Percentiles rank a stretch among this genome's conserved stretches.
phyloP scores from a whole-genome alignment of 1,140 invertebrate genomes.

The Trinorchestia longiramus region DNA sequence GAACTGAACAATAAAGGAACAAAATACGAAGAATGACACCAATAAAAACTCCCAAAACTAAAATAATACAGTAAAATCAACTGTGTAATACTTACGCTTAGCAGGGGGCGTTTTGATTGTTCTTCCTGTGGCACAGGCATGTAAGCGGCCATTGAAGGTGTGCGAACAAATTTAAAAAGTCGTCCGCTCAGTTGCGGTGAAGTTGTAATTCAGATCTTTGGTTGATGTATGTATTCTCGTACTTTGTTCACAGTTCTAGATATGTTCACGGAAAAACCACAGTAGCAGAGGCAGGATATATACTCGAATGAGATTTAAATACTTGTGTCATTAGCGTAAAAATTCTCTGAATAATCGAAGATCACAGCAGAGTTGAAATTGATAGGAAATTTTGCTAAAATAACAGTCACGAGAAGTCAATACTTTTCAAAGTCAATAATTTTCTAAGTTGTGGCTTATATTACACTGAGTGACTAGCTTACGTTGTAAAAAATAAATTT shows the following conservation, averaged over 20 bases:
- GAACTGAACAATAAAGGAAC: no score
- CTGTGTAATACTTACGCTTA: neutral
- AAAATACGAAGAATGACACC: neutral
- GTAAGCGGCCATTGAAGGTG: slow-evolving; percentile 8
- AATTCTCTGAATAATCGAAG: neutral
- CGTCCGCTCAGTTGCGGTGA: neutral
- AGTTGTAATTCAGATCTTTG: neutral
- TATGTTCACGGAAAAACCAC: neutral
- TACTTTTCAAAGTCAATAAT: neutral
- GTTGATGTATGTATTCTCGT: neutral
- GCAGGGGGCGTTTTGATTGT: neutral
- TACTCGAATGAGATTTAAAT: no score
- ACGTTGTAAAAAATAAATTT: neutral
- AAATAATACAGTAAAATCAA: neutral
- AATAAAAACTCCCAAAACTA: neutral
- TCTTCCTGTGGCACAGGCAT: neutral
- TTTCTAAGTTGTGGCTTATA: neutral
- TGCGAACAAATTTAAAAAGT: neutral
- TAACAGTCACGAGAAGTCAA: neutral
- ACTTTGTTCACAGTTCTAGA: neutral
- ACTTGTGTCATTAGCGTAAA: neutral
- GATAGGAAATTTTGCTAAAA: neutral
- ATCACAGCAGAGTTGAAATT: neutral
- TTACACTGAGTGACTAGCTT: neutral
- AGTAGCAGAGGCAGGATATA: no score